A percentile compares a stretch with the other conserved stretches of the same genome.
phyloP scores from a whole-genome alignment of 2,113 vertebrate genomes.

The Romanogobio albipinnatus region DNA sequence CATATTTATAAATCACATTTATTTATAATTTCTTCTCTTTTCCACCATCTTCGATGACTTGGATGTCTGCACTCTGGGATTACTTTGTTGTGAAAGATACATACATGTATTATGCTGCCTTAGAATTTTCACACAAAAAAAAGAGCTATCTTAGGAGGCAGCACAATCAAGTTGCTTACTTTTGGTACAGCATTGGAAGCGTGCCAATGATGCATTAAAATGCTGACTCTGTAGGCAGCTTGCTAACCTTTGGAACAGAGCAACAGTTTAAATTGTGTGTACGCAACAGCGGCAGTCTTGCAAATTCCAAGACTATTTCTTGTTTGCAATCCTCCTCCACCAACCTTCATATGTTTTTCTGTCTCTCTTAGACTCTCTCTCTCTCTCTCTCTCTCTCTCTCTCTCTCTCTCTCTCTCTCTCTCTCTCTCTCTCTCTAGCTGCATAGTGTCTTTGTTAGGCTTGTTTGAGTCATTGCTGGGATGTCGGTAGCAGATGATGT shows the following conservation, averaged over 20 bases:
- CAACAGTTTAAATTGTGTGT: conserved; percentile 1
- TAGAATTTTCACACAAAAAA: not conserved
- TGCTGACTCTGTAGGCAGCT: not conserved
- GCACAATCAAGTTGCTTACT: conserved; percentile 1
- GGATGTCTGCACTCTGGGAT: not conserved
- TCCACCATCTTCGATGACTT: no score
- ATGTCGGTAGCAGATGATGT: not conserved
- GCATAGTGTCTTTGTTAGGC: conserved; percentile 31
- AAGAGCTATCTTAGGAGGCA: not conserved
- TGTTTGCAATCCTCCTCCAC: conserved; percentile 25
- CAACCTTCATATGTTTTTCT: conserved; percentile 5
- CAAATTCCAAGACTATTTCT: not conserved
- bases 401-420: not conserved
- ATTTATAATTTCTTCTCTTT: not conserved
- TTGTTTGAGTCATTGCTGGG: conserved; percentile 25
- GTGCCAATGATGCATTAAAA: not conserved
- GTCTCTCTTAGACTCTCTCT: not conserved
- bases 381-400: not conserved
- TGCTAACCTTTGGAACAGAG: not conserved
- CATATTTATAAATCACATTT: not conserved
- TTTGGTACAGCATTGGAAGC: not conserved
- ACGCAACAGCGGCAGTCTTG: not conserved
- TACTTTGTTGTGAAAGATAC: not conserved
- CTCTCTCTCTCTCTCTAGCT: not conserved
- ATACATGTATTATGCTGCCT: not conserved